Percentiles rank a stretch among this genome's conserved stretches.
These are phyloP conservation scores for Phymanthus crucifer DNA, from an alignment of 92 coral and sea anemone genomes.

Conservation along the genomic window DNA sequence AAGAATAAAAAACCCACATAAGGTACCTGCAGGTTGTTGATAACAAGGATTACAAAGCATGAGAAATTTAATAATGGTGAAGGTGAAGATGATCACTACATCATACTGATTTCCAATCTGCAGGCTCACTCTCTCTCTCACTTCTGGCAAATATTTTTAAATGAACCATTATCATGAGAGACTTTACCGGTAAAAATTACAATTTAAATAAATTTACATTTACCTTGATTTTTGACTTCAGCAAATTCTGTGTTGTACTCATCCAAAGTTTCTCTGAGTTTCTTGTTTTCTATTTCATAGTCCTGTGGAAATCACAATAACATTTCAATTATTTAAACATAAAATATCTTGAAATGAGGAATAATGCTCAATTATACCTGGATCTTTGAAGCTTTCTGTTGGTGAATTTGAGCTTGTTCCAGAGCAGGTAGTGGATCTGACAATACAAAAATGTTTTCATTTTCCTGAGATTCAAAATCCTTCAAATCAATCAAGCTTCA, in stretches of 20 bases:
- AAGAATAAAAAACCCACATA: no score
- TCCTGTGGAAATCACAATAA: slow-evolving; percentile 49
- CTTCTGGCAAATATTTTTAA: no score
- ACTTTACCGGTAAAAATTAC: not conserved
- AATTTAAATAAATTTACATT: not conserved
- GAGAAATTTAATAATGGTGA: no score
- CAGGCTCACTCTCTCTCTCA: no score
- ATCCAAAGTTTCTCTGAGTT: slow-evolving; percentile 85
- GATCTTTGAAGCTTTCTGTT: slow-evolving; percentile 89
- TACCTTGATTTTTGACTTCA: slow-evolving; percentile 98
- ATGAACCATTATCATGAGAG: not conserved
- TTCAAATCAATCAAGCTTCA: not conserved
- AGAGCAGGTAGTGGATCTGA: slow-evolving; percentile 86
- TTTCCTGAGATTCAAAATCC: not conserved
- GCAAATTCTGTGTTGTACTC: slow-evolving; percentile 99
- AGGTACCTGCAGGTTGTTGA: no score
- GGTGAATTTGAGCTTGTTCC: slow-evolving; percentile 88
- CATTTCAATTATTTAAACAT: not conserved
- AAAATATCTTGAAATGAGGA: not conserved
- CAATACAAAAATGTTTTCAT: not conserved
- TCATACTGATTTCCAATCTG: no score
- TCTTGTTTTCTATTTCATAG: slow-evolving; percentile 97
- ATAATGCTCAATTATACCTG: slow-evolving; percentile 49
- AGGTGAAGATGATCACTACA: no score
- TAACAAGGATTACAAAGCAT: no score